These are phyloP conservation scores for Styela clava DNA, from an alignment of 23 tunicate genomes.

Conservation along the genomic window DNA sequence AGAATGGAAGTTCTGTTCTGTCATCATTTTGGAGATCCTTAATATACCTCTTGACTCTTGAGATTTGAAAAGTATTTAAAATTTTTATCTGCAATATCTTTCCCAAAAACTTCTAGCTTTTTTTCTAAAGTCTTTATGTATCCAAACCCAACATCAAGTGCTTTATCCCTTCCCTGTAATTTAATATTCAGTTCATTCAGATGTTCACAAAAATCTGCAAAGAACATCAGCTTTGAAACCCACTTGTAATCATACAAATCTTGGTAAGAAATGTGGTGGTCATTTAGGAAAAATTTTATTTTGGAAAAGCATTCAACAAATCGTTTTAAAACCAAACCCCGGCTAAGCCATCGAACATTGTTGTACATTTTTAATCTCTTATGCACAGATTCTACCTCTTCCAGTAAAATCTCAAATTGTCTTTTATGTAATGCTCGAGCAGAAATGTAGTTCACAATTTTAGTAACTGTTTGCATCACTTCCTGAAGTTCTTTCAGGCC, in stretches of 20 bases:
- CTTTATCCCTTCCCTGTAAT: no score
- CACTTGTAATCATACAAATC: background rate
- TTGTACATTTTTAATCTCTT: no score
- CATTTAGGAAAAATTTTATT: background rate
- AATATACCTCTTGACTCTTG: no score
- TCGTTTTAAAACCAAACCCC: no score
- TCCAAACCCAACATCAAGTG: no score
- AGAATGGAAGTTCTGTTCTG: no score
- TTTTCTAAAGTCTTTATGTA: no score
- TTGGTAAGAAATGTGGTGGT: background rate
- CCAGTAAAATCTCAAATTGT: constrained; percentile 7
- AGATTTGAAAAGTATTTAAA: no score
- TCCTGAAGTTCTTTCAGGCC: background rate
- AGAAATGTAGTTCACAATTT: constrained; percentile 2
- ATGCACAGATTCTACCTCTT: background rate
- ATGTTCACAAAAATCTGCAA: background rate
- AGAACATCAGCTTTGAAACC: background rate
- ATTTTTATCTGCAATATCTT: no score
- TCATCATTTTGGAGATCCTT: no score
- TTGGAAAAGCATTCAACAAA: background rate
- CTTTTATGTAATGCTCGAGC: constrained; percentile 1
- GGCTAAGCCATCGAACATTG: no score
- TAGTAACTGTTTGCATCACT: constrained; percentile 6
- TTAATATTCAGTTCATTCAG: background rate
- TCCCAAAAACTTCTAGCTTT: no score